phyloP scores from a whole-genome alignment of 2,888 invertebrate genomes.

The Netelia inedita region DNA sequence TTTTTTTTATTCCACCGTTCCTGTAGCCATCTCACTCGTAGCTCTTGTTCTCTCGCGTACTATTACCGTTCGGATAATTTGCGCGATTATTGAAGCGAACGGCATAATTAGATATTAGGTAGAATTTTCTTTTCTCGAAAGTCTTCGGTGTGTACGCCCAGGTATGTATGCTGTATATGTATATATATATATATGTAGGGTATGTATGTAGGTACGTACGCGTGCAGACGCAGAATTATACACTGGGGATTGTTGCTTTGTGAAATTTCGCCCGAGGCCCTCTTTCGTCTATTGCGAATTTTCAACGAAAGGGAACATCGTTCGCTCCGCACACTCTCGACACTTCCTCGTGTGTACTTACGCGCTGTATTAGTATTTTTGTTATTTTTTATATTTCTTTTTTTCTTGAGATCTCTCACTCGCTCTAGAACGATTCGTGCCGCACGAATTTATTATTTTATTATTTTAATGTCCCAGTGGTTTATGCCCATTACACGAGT shows the following conservation, averaged over 20 bases:
- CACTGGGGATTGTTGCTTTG: slow-evolving; percentile 10
- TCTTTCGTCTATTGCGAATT: background rate
- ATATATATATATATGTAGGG: background rate
- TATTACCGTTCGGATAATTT: slow-evolving; percentile 46
- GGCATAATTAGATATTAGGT: slow-evolving; percentile 47
- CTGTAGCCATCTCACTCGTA: slow-evolving; percentile 17
- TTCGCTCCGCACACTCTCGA: background rate
- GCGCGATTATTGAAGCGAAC: slow-evolving; percentile 58
- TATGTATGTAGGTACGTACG: background rate
- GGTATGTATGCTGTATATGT: slow-evolving; percentile 1
- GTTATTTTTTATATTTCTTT: background rate
- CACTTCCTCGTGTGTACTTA: background rate
- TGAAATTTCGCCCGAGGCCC: slow-evolving; percentile 50
- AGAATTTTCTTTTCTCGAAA: slow-evolving; percentile 59
- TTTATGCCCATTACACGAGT: too few species aligned
- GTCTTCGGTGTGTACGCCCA: slow-evolving; percentile 22
- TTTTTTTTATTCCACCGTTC: slow-evolving; percentile 5
- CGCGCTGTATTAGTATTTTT: background rate
- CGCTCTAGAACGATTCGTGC: too few species aligned
- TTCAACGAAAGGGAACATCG: background rate
- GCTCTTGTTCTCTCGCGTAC: slow-evolving; percentile 30
- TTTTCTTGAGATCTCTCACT: background rate
- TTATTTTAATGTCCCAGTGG: background rate
- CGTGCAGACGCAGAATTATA: slow-evolving; percentile 22
- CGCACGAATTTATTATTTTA: background rate